Evolutionary conservation across 2,113 vertebrate genomes (phyloP), one percentile per base, ranked within the genome.

Genomic region (Indicator indicator): DNA sequence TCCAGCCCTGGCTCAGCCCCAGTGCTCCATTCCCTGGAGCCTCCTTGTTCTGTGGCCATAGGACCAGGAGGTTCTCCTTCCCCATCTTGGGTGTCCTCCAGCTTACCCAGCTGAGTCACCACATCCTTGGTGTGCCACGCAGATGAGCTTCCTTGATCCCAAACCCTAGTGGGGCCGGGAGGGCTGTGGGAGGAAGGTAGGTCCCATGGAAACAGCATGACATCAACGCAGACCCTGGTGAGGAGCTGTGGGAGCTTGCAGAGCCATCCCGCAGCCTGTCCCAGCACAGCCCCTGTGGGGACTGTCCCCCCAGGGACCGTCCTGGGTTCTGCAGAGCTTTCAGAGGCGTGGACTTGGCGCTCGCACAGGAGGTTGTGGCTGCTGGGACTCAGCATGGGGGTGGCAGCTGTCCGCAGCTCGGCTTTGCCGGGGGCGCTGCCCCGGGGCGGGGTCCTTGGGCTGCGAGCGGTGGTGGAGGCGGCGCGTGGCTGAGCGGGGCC

Each of bases 231-330:
- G 46, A 63, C 12, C 62, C n/a, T 9, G 16, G 12, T 26, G 32
- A 62, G n/a, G 28, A 92, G 52, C 30, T 33, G 27, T 8, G 71
- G 48, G 36, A 74, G 23, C 23, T 67, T 38, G n/a, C 77, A 54
- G 60, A 81, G 30, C 38, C 21, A 3, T n/a, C 58, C 46, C 8
- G 4, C 65, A 78, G 54, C 28, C 56, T 42, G 58, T 82, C 58
- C 52, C 33, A 71, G 74, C 63, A 54, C 24, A 62, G 26, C 6
- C 33, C 4, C 26, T 2, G 1, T n/a, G 36, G 33, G n/a, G 20
- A 16, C 44, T 2, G 1, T 27, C 11, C 5, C 19, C 8, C 3
- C 0, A 0, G 1, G n/a, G 33, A 15, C 60, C 24, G 11, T n/a
- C 12, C 32, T 42, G 62, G 24, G 6, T 30, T 87, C 52, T 71